Conservation (phyloP, 2,888 invertebrate species). For the Trimorus sp. region DNA sequence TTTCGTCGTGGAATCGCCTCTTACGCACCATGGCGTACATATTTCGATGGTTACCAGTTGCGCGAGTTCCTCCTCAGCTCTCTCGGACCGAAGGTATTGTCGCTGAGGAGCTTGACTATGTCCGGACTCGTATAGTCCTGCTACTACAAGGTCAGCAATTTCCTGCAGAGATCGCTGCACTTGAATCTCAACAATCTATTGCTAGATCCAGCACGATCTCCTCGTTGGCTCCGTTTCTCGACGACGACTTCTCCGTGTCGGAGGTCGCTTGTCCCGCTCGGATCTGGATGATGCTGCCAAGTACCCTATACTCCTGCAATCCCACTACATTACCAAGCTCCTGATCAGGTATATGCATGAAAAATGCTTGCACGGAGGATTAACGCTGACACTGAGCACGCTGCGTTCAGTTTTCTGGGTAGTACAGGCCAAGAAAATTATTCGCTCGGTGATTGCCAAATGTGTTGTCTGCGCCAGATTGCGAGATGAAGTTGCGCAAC, state of each 20-base stretch:
- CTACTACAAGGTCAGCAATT: too few species aligned
- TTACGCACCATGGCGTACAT: too few species aligned
- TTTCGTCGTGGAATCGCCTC: neutral
- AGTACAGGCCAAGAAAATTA: neutral
- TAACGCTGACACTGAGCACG: conserved; percentile 11
- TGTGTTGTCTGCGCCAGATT: neutral
- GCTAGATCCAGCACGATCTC: neutral
- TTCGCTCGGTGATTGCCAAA: neutral
- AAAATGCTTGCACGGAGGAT: conserved; percentile 25
- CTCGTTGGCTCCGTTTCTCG: neutral
- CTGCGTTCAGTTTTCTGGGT: neutral
- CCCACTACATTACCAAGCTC: neutral
- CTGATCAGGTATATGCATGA: neutral
- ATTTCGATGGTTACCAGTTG: too few species aligned
- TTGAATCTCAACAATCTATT: too few species aligned
- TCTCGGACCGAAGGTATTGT: too few species aligned
- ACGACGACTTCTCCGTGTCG: too few species aligned
- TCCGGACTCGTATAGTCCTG: too few species aligned
- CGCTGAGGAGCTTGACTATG: too few species aligned
- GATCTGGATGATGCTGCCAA: neutral
- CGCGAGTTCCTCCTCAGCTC: too few species aligned
- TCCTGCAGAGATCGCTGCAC: too few species aligned
- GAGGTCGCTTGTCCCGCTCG: too few species aligned
- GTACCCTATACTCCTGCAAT: neutral
- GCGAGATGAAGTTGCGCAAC: neutral